phyloP scores from a whole-genome alignment of 2,113 vertebrate genomes.

The Cyprinodon brontotheroides region DNA sequence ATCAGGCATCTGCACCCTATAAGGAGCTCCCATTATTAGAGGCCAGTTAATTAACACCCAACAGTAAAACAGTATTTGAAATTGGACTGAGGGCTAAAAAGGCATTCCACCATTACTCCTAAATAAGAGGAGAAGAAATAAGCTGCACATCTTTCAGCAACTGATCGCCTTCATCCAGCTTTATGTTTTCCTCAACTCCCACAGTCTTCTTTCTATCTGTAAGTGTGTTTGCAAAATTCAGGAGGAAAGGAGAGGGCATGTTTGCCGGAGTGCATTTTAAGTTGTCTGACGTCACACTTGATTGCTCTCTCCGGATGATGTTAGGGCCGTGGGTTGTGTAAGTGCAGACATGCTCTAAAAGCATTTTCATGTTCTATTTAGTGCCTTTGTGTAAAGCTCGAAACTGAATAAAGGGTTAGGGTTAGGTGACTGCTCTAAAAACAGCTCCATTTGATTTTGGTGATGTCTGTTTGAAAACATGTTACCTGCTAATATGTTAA shows the following conservation, averaged over 20 bases:
- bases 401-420: neutral
- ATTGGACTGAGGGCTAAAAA: neutral
- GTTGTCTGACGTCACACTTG: constrained; percentile 11
- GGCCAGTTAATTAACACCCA: neutral
- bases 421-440: constrained; percentile 1
- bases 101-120: neutral
- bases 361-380: constrained; percentile 4
- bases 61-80: neutral
- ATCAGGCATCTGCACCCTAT: neutral
- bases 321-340: neutral
- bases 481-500: neutral
- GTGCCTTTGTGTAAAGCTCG: neutral
- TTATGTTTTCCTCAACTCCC: neutral
- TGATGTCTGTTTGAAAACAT: constrained; percentile 1
- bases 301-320: constrained; percentile 1
- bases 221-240: neutral
- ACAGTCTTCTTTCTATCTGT: neutral
- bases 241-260: neutral
- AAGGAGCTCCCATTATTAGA: neutral
- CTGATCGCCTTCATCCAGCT: neutral
- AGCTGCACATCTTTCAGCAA: neutral
- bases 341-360: constrained; percentile 15
- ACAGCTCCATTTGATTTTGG: neutral
- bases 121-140: neutral
- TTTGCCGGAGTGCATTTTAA: constrained; percentile 24